These are phyloP conservation scores for Drosophila neocordata DNA, from an alignment of 1,140 invertebrate genomes.

Conservation along the genomic window DNA sequence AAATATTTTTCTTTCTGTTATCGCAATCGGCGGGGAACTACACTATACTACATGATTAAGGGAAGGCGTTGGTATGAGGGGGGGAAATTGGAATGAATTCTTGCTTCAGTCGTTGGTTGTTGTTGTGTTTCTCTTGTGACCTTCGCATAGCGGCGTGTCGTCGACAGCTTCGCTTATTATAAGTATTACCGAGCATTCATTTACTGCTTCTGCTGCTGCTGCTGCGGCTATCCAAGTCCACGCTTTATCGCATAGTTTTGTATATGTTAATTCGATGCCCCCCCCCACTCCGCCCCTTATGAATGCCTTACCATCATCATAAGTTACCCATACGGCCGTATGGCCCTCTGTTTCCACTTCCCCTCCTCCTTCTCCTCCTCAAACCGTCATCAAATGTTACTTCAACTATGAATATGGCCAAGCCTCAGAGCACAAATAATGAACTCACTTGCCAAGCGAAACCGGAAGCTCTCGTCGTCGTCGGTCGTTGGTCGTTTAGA, in stretches of 20 bases:
- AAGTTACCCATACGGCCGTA: too few relatives aligned
- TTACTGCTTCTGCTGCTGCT: slow-evolving; percentile 35
- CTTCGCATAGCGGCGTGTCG: slow-evolving; percentile 78
- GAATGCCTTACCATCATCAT: too few relatives aligned
- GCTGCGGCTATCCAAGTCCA: slow-evolving; percentile 68
- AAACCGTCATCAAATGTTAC: slow-evolving; percentile 50
- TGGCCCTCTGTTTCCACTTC: not conserved
- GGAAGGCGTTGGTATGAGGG: not conserved
- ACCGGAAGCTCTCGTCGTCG: slow-evolving; percentile 41
- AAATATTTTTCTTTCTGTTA: slow-evolving; percentile 34
- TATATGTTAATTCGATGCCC: slow-evolving; percentile 66
- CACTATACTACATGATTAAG: not conserved
- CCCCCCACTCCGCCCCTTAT: not conserved
- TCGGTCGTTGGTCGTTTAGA: slow-evolving; percentile 8
- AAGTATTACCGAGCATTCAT: slow-evolving; percentile 61
- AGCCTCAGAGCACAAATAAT: slow-evolving; percentile 36
- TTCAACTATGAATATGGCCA: slow-evolving; percentile 34
- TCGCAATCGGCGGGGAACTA: slow-evolving; percentile 12
- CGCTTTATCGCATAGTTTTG: slow-evolving; percentile 74
- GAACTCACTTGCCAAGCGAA: slow-evolving; percentile 38
- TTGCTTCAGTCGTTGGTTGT: slow-evolving; percentile 36
- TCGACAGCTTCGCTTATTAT: slow-evolving; percentile 71
- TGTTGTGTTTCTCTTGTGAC: slow-evolving; percentile 55
- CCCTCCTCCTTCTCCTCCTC: too few relatives aligned
- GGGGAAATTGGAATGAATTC: slow-evolving; percentile 9